phyloP scores from a whole-genome alignment of 2,797 vertebrate genomes.

The Acropternis orthonyx region DNA sequence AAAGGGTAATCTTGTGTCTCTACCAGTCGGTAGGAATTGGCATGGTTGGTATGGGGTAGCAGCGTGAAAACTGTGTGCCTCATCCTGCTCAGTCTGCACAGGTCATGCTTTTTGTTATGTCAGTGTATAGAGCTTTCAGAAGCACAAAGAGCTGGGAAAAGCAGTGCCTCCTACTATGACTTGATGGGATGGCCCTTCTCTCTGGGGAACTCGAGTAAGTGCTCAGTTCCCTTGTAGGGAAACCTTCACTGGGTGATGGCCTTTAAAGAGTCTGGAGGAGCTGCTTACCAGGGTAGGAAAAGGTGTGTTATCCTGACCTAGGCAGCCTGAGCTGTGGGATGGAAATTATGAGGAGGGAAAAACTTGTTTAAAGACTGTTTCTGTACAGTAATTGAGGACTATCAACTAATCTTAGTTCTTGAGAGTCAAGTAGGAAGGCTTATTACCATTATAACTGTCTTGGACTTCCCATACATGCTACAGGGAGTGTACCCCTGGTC shows the following conservation, averaged over 20 bases:
- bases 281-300: neutral
- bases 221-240: neutral
- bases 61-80: neutral
- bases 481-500: neutral
- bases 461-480: fast-evolving
- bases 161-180: neutral
- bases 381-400: neutral
- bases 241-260: neutral
- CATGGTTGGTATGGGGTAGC: neutral
- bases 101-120: neutral
- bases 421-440: neutral
- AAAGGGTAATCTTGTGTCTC: neutral
- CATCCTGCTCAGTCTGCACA: neutral
- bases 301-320: neutral
- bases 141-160: neutral
- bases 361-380: neutral
- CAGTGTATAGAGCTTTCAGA: neutral
- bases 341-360: neutral
- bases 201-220: neutral
- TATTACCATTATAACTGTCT: fast-evolving
- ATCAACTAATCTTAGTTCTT: neutral
- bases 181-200: neutral
- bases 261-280: neutral
- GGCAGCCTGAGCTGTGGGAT: neutral
- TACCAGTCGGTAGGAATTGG: neutral